Conservation (phyloP, 1,140 invertebrate genomes). For the Bombus confusus region DNA sequence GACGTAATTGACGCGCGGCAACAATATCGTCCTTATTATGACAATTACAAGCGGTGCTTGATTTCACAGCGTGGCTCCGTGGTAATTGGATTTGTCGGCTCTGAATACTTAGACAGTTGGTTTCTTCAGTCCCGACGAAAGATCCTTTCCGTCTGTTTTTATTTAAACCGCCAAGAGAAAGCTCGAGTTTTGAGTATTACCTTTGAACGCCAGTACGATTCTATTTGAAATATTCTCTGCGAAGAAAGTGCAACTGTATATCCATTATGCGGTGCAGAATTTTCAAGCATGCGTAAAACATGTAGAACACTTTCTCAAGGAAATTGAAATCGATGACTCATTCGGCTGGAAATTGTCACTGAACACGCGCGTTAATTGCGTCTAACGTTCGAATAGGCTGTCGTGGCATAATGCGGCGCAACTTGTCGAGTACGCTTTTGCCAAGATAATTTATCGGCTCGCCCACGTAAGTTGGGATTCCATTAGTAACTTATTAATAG, state of each 20-base stretch:
- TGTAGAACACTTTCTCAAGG: background rate
- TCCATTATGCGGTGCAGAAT: background rate
- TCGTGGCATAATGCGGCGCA: constrained; percentile 1
- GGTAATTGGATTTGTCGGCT: constrained; percentile 56
- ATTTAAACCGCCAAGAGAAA: background rate
- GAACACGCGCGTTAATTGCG: constrained; percentile 56
- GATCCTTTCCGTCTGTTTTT: background rate
- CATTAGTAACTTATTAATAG: constrained; percentile 77
- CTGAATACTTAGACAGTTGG: background rate
- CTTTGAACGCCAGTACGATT: background rate
- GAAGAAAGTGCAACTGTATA: too few species aligned
- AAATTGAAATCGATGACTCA: background rate
- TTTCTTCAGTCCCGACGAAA: background rate
- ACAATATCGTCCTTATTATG: constrained; percentile 74
- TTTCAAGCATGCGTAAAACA: background rate
- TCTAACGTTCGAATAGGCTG: constrained; percentile 25
- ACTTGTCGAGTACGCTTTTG: constrained; percentile 56
- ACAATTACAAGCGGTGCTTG: constrained; percentile 72
- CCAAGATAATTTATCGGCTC: constrained; percentile 70
- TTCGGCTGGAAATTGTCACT: constrained; percentile 30
- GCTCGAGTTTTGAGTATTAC: background rate
- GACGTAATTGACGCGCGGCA: constrained; percentile 71
- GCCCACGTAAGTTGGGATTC: constrained; percentile 75
- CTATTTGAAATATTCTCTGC: background rate
- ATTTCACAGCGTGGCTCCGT: constrained; percentile 60